A percentile compares a stretch with the other conserved stretches of the same genome.
phyloP scores from a whole-genome alignment of 1,140 invertebrate species.

The Helicoverpa armigera region DNA sequence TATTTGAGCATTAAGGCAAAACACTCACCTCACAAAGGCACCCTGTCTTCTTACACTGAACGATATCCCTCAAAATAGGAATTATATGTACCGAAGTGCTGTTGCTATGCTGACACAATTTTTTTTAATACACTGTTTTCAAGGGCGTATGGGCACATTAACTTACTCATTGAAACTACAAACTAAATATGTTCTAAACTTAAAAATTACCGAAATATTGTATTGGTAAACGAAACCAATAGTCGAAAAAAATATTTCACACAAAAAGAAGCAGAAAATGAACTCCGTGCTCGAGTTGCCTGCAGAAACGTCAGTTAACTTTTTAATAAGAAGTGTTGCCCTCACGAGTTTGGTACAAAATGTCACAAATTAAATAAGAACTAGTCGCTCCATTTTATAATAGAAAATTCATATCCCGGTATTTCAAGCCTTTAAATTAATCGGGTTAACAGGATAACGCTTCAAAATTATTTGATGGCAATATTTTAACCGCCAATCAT shows the following conservation, averaged over 20 bases:
- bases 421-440: too few relatives aligned
- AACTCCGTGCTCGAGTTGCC: slow-evolving; percentile 64
- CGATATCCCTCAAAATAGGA: slow-evolving; percentile 70
- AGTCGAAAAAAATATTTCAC: slow-evolving; percentile 61
- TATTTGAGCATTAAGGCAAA: neutral
- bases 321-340: slow-evolving; percentile 54
- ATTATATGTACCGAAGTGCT: slow-evolving; percentile 71
- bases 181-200: slow-evolving; percentile 55
- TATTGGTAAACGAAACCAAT: slow-evolving; percentile 57
- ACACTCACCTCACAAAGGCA: slow-evolving; percentile 78
- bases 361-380: slow-evolving; percentile 9
- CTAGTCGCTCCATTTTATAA: neutral
- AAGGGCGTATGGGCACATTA: slow-evolving; percentile 75
- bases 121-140: slow-evolving; percentile 81
- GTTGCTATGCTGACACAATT: slow-evolving; percentile 85
- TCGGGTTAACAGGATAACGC: too few relatives aligned
- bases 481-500: too few relatives aligned
- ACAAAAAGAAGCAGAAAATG: slow-evolving; percentile 67
- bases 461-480: too few relatives aligned
- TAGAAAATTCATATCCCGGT: too few relatives aligned
- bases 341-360: slow-evolving; percentile 17
- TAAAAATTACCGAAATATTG: slow-evolving; percentile 49
- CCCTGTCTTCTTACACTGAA: slow-evolving; percentile 57
- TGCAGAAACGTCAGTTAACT: slow-evolving; percentile 65
- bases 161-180: slow-evolving; percentile 61